Conservation (phyloP, 2,888 invertebrate species). For the Oasisia sp. region DNA sequence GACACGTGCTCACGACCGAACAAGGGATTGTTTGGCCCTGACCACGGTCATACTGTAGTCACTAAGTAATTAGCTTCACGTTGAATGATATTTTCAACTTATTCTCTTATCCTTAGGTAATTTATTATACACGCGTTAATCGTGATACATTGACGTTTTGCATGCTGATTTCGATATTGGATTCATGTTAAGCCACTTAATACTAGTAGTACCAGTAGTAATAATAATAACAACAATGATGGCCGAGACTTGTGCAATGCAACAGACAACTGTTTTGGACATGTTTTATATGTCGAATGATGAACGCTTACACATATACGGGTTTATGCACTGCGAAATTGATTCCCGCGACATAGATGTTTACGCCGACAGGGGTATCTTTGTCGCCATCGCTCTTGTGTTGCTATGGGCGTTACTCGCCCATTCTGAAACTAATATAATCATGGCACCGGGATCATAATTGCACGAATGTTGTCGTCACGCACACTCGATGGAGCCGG, state of each 20-base stretch:
- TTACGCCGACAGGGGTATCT: not conserved
- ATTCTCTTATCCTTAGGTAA: not conserved
- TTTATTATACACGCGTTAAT: not conserved
- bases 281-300: not conserved
- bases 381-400: not conserved
- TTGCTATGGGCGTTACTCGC: not conserved
- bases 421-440: not conserved
- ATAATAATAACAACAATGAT: not conserved
- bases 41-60: not conserved
- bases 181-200: not conserved
- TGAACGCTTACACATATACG: not conserved
- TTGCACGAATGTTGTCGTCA: conserved; percentile 3
- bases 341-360: not conserved
- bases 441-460: not conserved
- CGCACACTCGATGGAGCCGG: not conserved
- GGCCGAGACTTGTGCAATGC: not conserved
- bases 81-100: not conserved
- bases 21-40: not conserved
- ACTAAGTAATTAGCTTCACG: not conserved
- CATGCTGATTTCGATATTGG: not conserved
- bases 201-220: not conserved
- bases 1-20: not conserved
- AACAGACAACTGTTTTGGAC: not conserved
- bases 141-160: not conserved
- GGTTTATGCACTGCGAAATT: not conserved